These are phyloP conservation scores for Sialis lutaria DNA, from an alignment of 2,888 invertebrate genomes.

Conservation along the genomic window DNA sequence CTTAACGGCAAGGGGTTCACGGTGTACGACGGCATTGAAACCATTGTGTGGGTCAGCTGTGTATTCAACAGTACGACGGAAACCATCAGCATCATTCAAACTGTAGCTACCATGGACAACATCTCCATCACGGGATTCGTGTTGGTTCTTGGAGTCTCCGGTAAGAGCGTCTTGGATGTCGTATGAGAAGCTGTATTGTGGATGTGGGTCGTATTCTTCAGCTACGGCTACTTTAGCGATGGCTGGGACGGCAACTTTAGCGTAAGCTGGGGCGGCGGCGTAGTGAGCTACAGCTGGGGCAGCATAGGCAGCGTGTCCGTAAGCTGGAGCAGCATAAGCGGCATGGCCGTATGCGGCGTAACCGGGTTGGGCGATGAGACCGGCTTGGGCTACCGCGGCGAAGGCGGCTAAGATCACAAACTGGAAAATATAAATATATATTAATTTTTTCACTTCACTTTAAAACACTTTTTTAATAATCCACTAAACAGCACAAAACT, in stretches of 20 bases:
- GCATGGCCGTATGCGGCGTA: slow-evolving; percentile 21
- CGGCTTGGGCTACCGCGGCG: slow-evolving; percentile 13
- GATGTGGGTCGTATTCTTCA: slow-evolving; percentile 16
- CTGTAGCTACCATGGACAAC: slow-evolving; percentile 28
- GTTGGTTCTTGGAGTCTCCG: slow-evolving; percentile 29
- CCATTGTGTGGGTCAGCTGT: slow-evolving; percentile 12
- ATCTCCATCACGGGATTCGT: slow-evolving; percentile 26
- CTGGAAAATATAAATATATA: slow-evolving; percentile 8
- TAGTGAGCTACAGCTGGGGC: slow-evolving; percentile 4
- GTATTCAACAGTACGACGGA: slow-evolving; percentile 28
- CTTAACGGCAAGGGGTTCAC: background rate
- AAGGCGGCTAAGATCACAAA: slow-evolving; percentile 14
- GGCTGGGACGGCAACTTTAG: slow-evolving; percentile 13
- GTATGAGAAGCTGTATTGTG: slow-evolving; percentile 30
- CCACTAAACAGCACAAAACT: too few species aligned
- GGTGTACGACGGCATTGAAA: slow-evolving; percentile 13
- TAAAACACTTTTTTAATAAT: too few species aligned
- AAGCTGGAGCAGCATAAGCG: slow-evolving; percentile 2
- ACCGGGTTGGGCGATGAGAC: slow-evolving; percentile 18
- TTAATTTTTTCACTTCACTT: background rate
- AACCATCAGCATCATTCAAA: slow-evolving; percentile 29
- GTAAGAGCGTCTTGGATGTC: slow-evolving; percentile 34
- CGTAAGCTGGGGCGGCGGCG: slow-evolving; percentile 9
- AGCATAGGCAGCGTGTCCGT: slow-evolving; percentile 1
- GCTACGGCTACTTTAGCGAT: slow-evolving; percentile 20